Percentiles rank a stretch among this genome's conserved stretches.
These are phyloP conservation scores for Chionomys nivalis DNA, from an alignment of 2,113 vertebrate species.

Conservation along the genomic window DNA sequence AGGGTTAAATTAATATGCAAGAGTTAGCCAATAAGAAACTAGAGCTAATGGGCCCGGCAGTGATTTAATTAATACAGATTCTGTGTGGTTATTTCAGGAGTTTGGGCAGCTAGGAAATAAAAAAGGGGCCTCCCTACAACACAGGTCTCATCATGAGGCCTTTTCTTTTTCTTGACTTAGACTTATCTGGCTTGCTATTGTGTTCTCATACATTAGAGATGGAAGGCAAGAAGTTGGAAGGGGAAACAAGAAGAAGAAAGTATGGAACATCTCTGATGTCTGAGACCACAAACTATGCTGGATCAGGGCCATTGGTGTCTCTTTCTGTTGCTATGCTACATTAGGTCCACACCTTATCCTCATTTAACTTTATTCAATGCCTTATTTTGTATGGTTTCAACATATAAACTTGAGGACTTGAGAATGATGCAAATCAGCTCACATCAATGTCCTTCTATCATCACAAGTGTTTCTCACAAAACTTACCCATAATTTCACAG, in stretches of 20 bases:
- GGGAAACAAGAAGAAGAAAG: background rate
- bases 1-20: no score
- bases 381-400: background rate
- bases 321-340: background rate
- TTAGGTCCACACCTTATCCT: background rate
- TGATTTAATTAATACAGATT: no score
- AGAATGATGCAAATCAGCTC: background rate
- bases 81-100: no score
- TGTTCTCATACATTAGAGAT: background rate
- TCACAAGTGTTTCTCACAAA: background rate
- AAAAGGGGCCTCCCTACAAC: no score
- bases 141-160: background rate
- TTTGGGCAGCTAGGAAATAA: no score
- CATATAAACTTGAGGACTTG: accelerated
- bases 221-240: background rate
- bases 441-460: background rate
- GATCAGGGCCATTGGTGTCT: background rate
- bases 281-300: background rate
- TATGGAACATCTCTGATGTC: background rate
- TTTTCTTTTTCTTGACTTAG: background rate
- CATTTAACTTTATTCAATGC: background rate
- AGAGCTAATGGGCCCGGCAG: no score
- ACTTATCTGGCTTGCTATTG: background rate
- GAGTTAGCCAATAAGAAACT: no score
- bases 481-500: background rate